These are phyloP conservation scores for Hybos culiciformis DNA, from an alignment of 2,888 invertebrate species.

Conservation along the genomic window DNA sequence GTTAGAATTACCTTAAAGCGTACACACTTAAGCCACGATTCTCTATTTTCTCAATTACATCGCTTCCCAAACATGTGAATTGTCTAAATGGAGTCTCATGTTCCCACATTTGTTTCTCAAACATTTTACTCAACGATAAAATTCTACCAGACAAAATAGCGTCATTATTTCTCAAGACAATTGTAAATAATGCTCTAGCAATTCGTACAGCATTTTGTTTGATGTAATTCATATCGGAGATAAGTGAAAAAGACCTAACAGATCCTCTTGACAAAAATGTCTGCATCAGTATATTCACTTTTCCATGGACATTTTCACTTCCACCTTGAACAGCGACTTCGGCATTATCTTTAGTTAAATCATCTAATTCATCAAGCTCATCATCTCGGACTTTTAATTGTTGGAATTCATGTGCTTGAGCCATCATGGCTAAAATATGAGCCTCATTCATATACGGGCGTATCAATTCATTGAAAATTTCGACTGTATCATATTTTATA, in stretches of 20 bases:
- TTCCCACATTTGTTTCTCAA: slow-evolving; percentile 86
- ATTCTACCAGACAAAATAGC: slow-evolving; percentile 77
- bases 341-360: slow-evolving; percentile 57
- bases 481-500: slow-evolving; percentile 90
- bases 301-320: slow-evolving; percentile 80
- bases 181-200: slow-evolving; percentile 84
- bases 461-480: slow-evolving; percentile 76
- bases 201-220: slow-evolving; percentile 81
- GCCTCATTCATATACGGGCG: slow-evolving; percentile 70
- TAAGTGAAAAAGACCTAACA: slow-evolving; percentile 43
- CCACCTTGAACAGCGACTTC: slow-evolving; percentile 67
- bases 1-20: too few relatives aligned
- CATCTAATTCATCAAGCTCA: slow-evolving; percentile 81
- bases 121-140: slow-evolving; percentile 78
- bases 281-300: slow-evolving; percentile 86
- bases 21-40: slow-evolving; percentile 59
- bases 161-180: slow-evolving; percentile 78
- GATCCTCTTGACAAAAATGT: slow-evolving; percentile 71
- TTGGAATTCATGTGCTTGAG: slow-evolving; percentile 86
- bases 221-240: slow-evolving; percentile 32
- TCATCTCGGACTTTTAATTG: slow-evolving; percentile 94
- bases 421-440: slow-evolving; percentile 80
- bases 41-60: slow-evolving; percentile 71
- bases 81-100: slow-evolving; percentile 76
- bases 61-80: slow-evolving; percentile 60